A percentile compares a stretch with the other conserved stretches of the same genome.
Evolutionary conservation across 2,888 invertebrate species (phyloP).

Genomic region (Ophion slaviceki): DNA sequence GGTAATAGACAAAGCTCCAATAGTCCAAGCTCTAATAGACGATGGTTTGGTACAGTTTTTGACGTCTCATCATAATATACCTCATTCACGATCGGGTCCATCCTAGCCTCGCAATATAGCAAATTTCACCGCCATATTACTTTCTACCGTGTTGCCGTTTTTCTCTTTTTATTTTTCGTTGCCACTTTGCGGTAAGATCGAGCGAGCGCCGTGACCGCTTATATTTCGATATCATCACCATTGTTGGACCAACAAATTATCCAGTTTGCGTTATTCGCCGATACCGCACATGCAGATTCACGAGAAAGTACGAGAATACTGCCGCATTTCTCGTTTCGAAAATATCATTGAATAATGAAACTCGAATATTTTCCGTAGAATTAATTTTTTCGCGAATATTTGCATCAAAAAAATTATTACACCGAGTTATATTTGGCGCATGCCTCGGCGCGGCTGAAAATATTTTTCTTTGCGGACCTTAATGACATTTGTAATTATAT

Average conservation of each 20-base stretch:
- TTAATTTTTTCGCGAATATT: too few relatives aligned
- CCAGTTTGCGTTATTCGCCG: neutral
- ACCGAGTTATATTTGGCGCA: too few relatives aligned
- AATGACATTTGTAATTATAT: too few relatives aligned
- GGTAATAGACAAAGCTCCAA: too few relatives aligned
- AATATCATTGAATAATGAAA: neutral
- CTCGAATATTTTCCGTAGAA: too few relatives aligned
- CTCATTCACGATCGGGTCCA: conserved; percentile 42
- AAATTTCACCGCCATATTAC: conserved; percentile 66
- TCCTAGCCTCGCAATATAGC: conserved; percentile 43
- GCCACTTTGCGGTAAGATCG: conserved; percentile 25
- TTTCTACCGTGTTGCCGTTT: conserved; percentile 62
- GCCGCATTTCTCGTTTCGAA: neutral
- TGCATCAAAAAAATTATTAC: too few relatives aligned
- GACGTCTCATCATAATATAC: conserved; percentile 2
- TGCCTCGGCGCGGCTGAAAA: too few relatives aligned
- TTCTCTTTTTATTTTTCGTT: conserved; percentile 32
- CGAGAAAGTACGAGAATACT: neutral
- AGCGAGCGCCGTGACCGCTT: conserved; percentile 23
- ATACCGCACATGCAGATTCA: neutral
- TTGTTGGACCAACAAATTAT: conserved; percentile 28
- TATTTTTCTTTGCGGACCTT: too few relatives aligned
- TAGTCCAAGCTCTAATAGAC: neutral
- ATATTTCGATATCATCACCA: conserved; percentile 39
- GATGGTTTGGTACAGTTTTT: neutral